Conservation (phyloP, 2,888 invertebrate species). For the Agrotis clavis region DNA sequence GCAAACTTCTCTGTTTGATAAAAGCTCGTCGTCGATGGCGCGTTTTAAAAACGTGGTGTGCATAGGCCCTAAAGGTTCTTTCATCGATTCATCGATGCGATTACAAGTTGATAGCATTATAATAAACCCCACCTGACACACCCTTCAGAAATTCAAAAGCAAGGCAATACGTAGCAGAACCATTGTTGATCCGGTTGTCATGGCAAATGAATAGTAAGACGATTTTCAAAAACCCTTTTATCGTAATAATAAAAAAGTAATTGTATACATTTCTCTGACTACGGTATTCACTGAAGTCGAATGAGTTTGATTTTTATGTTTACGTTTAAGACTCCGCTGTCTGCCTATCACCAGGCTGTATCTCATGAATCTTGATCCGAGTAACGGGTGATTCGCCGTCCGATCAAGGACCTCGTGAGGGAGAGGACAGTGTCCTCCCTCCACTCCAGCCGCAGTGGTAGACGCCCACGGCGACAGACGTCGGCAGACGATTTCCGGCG, state of each 20-base stretch:
- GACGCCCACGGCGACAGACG: too few species aligned
- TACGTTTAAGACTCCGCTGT: neutral
- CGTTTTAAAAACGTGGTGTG: too few species aligned
- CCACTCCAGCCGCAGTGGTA: too few species aligned
- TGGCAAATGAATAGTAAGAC: conserved; percentile 3
- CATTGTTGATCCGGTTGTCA: conserved; percentile 10
- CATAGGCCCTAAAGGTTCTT: too few species aligned
- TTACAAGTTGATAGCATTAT: neutral
- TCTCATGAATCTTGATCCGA: too few species aligned
- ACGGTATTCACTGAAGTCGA: neutral
- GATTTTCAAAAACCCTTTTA: neutral
- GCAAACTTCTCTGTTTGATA: too few species aligned
- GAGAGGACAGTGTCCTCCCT: too few species aligned
- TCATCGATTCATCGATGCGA: neutral
- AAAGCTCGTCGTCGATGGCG: too few species aligned
- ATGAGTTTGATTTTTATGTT: neutral
- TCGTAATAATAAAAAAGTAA: conserved; percentile 4
- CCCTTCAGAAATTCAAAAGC: neutral
- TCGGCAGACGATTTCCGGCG: too few species aligned
- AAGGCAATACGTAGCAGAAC: neutral
- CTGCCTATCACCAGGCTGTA: too few species aligned
- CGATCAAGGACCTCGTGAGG: too few species aligned
- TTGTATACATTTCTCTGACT: neutral
- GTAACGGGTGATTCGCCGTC: too few species aligned
- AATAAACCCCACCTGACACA: conserved; percentile 13